Conservation (phyloP, 2,888 invertebrate species). For the Morpho deidamia region DNA sequence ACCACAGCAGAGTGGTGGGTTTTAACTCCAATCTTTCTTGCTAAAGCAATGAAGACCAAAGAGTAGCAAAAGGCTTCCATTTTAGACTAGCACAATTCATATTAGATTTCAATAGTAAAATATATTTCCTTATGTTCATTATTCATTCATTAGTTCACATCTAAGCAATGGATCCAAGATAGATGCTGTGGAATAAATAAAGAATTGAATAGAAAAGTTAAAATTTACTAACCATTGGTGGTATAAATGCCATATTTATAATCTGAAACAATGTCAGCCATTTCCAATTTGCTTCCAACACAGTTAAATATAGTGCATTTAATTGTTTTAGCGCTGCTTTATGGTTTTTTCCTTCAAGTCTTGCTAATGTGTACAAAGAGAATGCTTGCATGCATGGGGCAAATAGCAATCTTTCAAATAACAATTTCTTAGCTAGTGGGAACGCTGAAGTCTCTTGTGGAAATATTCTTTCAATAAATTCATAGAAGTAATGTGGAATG, state of each 20-base stretch:
- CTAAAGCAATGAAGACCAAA: no score
- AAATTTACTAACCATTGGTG: constrained; percentile 82
- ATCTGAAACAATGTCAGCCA: constrained; percentile 86
- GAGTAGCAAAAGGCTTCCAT: no score
- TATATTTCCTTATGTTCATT: no score
- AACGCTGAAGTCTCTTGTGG: constrained; percentile 77
- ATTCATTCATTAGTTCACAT: no score
- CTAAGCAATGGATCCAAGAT: no score
- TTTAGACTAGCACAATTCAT: no score
- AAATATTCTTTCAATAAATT: constrained; percentile 78
- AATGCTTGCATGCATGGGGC: constrained; percentile 85
- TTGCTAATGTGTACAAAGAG: constrained; percentile 84
- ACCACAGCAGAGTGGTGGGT: no score
- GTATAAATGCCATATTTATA: constrained; percentile 85
- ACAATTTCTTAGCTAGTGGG: constrained; percentile 78
- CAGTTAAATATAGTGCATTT: constrained; percentile 80
- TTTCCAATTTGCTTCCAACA: constrained; percentile 86
- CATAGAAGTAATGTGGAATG: constrained; percentile 88
- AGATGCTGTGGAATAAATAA: no score
- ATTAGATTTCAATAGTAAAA: no score
- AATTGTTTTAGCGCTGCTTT: constrained; percentile 80
- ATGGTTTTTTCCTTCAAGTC: constrained; percentile 88
- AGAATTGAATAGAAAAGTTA: background rate
- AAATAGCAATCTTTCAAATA: constrained; percentile 85
- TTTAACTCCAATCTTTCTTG: no score